phyloP scores from a whole-genome alignment of 2,113 vertebrate genomes.

The Aldabrachelys gigantea region DNA sequence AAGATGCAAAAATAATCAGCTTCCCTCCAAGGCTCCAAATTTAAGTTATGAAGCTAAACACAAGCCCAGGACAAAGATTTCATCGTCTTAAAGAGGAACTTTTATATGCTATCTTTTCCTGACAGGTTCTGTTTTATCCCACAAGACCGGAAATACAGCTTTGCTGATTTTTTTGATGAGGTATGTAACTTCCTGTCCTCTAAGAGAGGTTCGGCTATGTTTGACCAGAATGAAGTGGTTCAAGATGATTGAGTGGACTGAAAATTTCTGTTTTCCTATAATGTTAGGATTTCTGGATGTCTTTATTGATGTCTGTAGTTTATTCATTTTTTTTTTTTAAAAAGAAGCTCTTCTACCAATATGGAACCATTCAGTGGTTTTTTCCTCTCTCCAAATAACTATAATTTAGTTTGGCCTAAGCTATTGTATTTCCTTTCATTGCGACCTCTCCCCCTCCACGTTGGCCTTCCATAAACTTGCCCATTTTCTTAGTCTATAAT shows the following conservation, averaged over 20 bases:
- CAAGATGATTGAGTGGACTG: not conserved
- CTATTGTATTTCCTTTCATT: not conserved
- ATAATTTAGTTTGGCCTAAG: not conserved
- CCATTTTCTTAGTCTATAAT: not conserved
- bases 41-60: not conserved
- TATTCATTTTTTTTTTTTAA: not conserved
- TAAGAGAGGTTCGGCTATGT: not conserved
- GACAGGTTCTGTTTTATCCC: conserved; percentile 27
- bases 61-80: conserved; percentile 17
- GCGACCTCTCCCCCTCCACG: not conserved
- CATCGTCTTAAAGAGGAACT: conserved; percentile 15
- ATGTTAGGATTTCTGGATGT: not conserved
- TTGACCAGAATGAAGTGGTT: not conserved
- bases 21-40: not conserved
- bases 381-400: not conserved
- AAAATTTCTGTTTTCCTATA: not conserved
- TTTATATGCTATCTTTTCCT: not conserved
- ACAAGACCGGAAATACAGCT: conserved; percentile 45
- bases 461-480: not conserved
- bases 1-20: not conserved
- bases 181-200: conserved; percentile 5
- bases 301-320: not conserved
- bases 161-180: conserved; percentile 30
- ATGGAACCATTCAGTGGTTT: not conserved
- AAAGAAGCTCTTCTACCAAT: not conserved